Conservation (phyloP, 2,797 vertebrate genomes). For the Pipistrellus kuhlii region DNA sequence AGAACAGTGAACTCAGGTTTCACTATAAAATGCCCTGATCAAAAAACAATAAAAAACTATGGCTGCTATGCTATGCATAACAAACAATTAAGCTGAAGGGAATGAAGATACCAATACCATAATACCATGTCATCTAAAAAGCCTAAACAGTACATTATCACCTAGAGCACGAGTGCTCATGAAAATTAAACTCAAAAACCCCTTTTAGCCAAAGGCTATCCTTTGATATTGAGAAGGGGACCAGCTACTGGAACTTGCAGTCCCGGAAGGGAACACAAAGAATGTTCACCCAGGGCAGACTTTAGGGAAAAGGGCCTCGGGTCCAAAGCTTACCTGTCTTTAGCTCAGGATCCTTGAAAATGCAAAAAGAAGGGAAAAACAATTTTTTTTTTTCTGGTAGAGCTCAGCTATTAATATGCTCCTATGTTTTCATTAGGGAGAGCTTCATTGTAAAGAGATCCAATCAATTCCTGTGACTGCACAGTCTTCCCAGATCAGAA, state of each 20-base stretch:
- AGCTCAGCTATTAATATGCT: constrained; percentile 64
- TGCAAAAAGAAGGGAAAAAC: constrained; percentile 7
- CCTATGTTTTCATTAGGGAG: constrained; percentile 20
- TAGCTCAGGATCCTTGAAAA: constrained; percentile 55
- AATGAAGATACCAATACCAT: not conserved
- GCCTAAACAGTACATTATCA: constrained; percentile 34
- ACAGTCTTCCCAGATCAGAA: constrained; percentile 16
- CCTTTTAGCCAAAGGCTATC: constrained; percentile 73
- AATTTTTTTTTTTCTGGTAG: constrained; percentile 44
- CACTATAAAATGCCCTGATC: not conserved
- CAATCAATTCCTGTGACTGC: not conserved
- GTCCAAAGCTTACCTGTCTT: constrained; percentile 57
- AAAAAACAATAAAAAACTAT: not conserved
- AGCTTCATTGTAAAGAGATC: constrained; percentile 1
- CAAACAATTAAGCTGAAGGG: not conserved
- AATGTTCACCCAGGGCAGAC: constrained; percentile 47
- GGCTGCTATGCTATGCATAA: not conserved
- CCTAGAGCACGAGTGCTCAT: constrained; percentile 53
- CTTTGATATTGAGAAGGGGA: constrained; percentile 69
- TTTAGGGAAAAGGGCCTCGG: constrained; percentile 7
- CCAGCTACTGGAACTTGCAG: constrained; percentile 72
- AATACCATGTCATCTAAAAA: constrained; percentile 50
- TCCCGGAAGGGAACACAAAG: constrained; percentile 68
- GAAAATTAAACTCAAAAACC: constrained; percentile 78
- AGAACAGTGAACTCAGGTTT: too few species aligned